A percentile compares a stretch with the other conserved stretches of the same genome.
Conservation (phyloP, 2,888 invertebrate species). For the Parapristionchus giblindavisi region DNA sequence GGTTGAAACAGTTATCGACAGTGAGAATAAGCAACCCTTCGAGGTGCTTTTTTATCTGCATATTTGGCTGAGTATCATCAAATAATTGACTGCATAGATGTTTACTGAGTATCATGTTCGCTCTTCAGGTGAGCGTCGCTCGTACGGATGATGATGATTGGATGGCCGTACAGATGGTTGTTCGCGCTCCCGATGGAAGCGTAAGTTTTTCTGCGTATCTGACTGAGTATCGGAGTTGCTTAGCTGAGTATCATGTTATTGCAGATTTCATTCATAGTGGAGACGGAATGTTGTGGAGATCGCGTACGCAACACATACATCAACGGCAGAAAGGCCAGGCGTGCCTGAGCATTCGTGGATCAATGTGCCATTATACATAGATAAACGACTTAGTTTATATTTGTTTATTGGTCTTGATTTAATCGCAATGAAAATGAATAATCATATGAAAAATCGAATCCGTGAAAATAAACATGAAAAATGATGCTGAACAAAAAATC, state of each 20-base stretch:
- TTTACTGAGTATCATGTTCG: background rate
- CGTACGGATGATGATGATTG: constrained; percentile 14
- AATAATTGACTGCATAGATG: too few relatives aligned
- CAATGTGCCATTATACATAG: background rate
- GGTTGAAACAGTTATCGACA: background rate
- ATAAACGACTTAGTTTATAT: constrained; percentile 1
- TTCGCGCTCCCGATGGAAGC: background rate
- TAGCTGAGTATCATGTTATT: background rate
- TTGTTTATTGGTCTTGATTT: too few relatives aligned
- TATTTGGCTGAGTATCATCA: too few relatives aligned
- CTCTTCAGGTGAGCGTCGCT: background rate
- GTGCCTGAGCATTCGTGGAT: constrained; percentile 10
- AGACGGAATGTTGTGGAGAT: constrained; percentile 1
- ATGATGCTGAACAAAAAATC: too few relatives aligned
- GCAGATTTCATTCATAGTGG: background rate
- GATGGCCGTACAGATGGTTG: background rate
- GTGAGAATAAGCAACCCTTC: background rate
- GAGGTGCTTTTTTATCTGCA: background rate
- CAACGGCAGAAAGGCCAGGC: constrained; percentile 11
- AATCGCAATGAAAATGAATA: too few relatives aligned
- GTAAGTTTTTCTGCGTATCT: background rate
- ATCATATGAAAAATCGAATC: too few relatives aligned
- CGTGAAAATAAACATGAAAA: too few relatives aligned
- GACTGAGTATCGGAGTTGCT: background rate
- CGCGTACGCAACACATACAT: constrained; percentile 16